These are phyloP conservation scores for Pyrrhia umbra DNA, from an alignment of 2,888 invertebrate genomes.

Conservation along the genomic window DNA sequence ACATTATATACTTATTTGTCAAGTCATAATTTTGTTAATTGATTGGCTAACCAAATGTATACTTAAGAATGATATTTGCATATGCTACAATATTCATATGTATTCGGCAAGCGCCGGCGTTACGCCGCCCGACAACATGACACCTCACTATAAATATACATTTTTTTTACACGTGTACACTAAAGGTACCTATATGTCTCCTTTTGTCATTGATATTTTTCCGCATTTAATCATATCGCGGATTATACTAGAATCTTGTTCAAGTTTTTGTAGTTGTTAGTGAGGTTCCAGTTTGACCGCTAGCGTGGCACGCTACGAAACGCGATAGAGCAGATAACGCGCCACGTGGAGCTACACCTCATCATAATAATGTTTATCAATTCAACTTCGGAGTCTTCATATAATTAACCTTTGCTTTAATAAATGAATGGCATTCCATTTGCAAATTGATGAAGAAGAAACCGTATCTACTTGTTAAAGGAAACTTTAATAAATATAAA, in stretches of 20 bases:
- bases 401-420: constrained; percentile 33
- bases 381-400: constrained; percentile 20
- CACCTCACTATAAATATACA: constrained; percentile 33
- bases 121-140: constrained; percentile 25
- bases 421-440: constrained; percentile 8
- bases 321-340: constrained; percentile 40
- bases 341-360: constrained; percentile 28
- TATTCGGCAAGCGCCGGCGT: constrained; percentile 41
- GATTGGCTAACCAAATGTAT: constrained; percentile 45
- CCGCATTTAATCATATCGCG: constrained; percentile 69
- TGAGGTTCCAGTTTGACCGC: constrained; percentile 60
- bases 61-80: constrained; percentile 38
- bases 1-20: constrained; percentile 45
- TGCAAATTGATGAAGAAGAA: neutral
- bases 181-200: constrained; percentile 69
- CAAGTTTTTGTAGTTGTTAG: constrained; percentile 68
- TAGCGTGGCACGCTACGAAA: constrained; percentile 47
- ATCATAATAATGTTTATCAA: constrained; percentile 33
- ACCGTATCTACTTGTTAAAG: neutral
- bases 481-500: neutral
- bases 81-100: constrained; percentile 33
- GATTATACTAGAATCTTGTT: constrained; percentile 82
- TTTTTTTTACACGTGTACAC: constrained; percentile 64
- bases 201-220: constrained; percentile 79
- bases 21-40: constrained; percentile 46